Conservation (phyloP, 2,113 vertebrate genomes). For the Callopanchax toddi region DNA sequence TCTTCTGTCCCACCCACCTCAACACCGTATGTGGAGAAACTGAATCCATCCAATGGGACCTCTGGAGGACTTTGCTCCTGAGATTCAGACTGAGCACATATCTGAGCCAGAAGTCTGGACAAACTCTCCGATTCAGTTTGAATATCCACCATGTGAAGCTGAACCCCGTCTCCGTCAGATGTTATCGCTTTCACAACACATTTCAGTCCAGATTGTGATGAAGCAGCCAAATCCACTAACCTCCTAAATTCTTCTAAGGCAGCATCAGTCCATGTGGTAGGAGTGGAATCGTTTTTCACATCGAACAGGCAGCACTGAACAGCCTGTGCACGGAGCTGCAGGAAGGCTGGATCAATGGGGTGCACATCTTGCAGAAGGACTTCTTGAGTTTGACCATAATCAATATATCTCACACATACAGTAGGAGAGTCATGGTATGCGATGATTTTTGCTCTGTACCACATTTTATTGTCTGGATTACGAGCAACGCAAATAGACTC, state of each 20-base stretch:
- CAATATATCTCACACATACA: constrained; percentile 61
- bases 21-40: constrained; percentile 79
- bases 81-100: constrained; percentile 53
- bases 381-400: constrained; percentile 49
- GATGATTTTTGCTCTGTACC: constrained; percentile 62
- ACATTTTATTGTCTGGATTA: constrained; percentile 52
- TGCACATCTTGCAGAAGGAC: constrained; percentile 44
- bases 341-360: constrained; percentile 55
- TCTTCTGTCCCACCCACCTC: constrained; percentile 83
- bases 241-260: constrained; percentile 37
- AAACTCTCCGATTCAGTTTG: constrained; percentile 30
- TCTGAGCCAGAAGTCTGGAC: constrained; percentile 7
- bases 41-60: constrained; percentile 76
- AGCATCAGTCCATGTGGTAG: background rate
- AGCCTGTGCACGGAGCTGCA: constrained; percentile 36
- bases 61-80: constrained; percentile 53
- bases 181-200: constrained; percentile 32
- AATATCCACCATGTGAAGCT: constrained; percentile 44
- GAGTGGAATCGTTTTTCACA: background rate
- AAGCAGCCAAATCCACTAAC: constrained; percentile 20
- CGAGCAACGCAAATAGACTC: constrained; percentile 38
- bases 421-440: constrained; percentile 14
- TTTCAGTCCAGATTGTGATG: constrained; percentile 13
- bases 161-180: constrained; percentile 41
- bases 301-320: constrained; percentile 51